A percentile compares a stretch with the other conserved stretches of the same genome.
Conservation (phyloP, 2,888 invertebrate genomes). For the Mythimna ferrago region DNA sequence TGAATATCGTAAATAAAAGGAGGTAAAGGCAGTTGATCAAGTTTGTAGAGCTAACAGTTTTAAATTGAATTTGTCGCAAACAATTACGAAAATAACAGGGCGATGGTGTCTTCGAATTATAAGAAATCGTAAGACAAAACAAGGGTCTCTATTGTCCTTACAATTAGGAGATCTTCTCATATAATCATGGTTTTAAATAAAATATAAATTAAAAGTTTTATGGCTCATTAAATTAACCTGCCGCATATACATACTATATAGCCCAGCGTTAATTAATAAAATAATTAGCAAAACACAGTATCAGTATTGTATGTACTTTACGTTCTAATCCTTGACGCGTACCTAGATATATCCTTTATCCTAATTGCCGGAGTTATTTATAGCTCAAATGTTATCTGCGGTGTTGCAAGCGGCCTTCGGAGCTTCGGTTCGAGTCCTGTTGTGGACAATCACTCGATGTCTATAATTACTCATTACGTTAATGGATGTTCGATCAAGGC, state of each 20-base stretch:
- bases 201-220: conserved; percentile 19
- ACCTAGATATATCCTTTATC: conserved; percentile 63
- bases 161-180: neutral
- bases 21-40: neutral
- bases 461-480: conserved; percentile 85
- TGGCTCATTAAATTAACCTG: conserved; percentile 23
- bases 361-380: conserved; percentile 64
- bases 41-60: neutral
- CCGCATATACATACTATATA: conserved; percentile 12
- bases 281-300: conserved; percentile 38
- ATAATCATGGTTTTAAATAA: neutral
- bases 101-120: neutral
- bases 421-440: conserved; percentile 79
- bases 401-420: conserved; percentile 83
- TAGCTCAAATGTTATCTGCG: conserved; percentile 64
- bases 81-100: neutral
- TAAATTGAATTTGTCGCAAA: neutral
- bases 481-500: conserved; percentile 80
- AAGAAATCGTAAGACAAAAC: neutral
- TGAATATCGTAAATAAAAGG: neutral
- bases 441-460: conserved; percentile 74
- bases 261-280: conserved; percentile 21
- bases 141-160: neutral
- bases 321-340: conserved; percentile 62
- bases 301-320: conserved; percentile 47